A percentile compares a stretch with the other conserved stretches of the same genome.
Conservation (phyloP, 2,113 vertebrate species). For the Calypte anna region DNA sequence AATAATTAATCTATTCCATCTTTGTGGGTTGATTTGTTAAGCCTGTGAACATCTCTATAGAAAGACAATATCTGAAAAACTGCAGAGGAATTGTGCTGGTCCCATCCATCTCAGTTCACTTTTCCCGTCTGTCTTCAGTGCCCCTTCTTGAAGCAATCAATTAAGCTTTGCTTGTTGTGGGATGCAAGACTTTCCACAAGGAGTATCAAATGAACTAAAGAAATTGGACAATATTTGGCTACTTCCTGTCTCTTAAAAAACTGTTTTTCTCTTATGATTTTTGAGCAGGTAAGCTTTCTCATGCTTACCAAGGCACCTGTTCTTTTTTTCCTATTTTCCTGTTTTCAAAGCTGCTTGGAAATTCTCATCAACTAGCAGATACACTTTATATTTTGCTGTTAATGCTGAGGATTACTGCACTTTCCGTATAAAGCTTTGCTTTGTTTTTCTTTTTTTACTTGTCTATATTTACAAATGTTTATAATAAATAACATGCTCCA, state of each 20-base stretch:
- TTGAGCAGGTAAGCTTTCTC: neutral
- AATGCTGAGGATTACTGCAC: neutral
- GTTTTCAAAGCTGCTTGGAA: neutral
- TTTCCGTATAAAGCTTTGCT: neutral
- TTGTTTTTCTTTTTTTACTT: neutral
- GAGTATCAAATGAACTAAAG: neutral
- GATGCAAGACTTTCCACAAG: neutral
- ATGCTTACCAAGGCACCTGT: neutral
- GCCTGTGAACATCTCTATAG: neutral
- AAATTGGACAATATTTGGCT: neutral
- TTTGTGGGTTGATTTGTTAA: neutral
- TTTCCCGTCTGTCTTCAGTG: neutral
- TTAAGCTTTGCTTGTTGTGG: neutral
- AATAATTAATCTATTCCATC: neutral
- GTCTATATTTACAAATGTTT: neutral
- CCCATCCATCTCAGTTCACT: neutral
- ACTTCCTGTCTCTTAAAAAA: neutral
- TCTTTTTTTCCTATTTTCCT: neutral
- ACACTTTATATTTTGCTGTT: neutral
- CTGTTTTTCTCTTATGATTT: neutral
- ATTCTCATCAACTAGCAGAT: neutral
- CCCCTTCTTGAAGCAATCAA: neutral
- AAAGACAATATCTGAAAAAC: neutral
- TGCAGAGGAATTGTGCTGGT: neutral
- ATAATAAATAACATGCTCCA: neutral